These are phyloP conservation scores for Aeoliscus strigatus DNA, from an alignment of 2,797 vertebrate genomes.

Conservation along the genomic window DNA sequence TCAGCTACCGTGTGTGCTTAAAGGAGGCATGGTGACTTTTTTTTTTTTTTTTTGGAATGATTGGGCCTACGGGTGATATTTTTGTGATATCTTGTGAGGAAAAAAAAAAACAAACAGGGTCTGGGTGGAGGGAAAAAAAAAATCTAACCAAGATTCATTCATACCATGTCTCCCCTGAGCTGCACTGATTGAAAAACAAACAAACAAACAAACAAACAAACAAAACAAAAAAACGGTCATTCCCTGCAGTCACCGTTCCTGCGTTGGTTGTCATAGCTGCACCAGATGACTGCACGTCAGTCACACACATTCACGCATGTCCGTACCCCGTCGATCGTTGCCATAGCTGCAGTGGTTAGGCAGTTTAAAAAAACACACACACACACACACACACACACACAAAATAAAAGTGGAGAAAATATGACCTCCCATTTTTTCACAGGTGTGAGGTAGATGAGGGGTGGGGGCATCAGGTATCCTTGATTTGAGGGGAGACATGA, in stretches of 20 bases:
- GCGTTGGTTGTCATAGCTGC: constrained; percentile 63
- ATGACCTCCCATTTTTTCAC: constrained; percentile 64
- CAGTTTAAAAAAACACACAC: too few species aligned
- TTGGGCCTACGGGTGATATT: constrained; percentile 35
- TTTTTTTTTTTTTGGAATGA: constrained; percentile 37
- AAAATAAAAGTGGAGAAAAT: too few species aligned
- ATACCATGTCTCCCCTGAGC: constrained; percentile 52
- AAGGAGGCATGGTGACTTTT: constrained; percentile 36
- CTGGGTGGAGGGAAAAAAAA: constrained; percentile 10
- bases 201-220: too few species aligned
- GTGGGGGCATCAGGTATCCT: constrained; percentile 55
- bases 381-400: too few species aligned
- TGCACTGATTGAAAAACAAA: too few species aligned
- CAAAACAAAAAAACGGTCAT: too few species aligned
- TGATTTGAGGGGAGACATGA: constrained; percentile 52
- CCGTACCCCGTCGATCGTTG: constrained; percentile 63
- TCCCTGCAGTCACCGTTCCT: constrained; percentile 57
- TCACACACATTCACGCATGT: constrained; percentile 55
- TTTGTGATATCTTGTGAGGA: constrained; percentile 17
- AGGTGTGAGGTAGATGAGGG: constrained; percentile 76
- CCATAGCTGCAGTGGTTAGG: constrained; percentile 67
- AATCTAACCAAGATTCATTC: constrained; percentile 38
- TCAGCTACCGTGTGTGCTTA: constrained; percentile 43
- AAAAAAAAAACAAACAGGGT: constrained; percentile 40
- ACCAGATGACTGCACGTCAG: constrained; percentile 58